Evolutionary conservation across 2,113 vertebrate species (phyloP), one percentile per base, ranked within the genome.

Genomic region (Calyptomena viridis): DNA sequence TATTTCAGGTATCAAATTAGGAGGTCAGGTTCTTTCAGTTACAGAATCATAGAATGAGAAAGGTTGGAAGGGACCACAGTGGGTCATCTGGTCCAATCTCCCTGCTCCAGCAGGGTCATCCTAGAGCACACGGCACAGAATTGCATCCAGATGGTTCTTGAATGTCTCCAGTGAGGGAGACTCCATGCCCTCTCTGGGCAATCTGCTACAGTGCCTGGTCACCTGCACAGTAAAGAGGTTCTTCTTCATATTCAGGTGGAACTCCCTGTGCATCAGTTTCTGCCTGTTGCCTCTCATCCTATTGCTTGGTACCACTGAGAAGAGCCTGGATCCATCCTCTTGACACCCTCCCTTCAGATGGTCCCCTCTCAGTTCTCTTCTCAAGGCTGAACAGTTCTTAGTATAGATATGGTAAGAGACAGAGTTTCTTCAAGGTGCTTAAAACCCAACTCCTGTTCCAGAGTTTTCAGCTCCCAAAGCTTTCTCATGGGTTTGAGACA

Each of bases 251-350:
- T 23, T 31, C 72, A 77, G 7, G 10, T 63, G 21, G 5, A 62
- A 16, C 14, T 50, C 50, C 6, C 17, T 42, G 40, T 23, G 27
- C 25, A 35, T 37, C 63, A 56, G 19, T 4, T 84, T 71, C 42
- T 77, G 22, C 14, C 31, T 9, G 3, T 0, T 42, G 18, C 10
- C 31, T 56, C 63, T 71, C 8, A 7, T 49, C 8, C 35, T 49
- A 3, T 16, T 63, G 22, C 31, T 28, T 0, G 0, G 22, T 31
- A 37, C 12, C 31, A 33, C 22, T 8, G 5, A 56, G 35, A 8
- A 33, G 22, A 71, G 31, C 42, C 56, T 77, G 64, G 49, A 8
- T 56, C 35, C 15, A 6, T 42, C 22, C 25, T 37, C 15, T 55
- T 35, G 55, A 11, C 35, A 63, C 18, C 25, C 35, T 71, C 49